These are phyloP conservation scores for Urocitellus parryii DNA, from an alignment of 2,113 vertebrate genomes.

Conservation along the genomic window DNA sequence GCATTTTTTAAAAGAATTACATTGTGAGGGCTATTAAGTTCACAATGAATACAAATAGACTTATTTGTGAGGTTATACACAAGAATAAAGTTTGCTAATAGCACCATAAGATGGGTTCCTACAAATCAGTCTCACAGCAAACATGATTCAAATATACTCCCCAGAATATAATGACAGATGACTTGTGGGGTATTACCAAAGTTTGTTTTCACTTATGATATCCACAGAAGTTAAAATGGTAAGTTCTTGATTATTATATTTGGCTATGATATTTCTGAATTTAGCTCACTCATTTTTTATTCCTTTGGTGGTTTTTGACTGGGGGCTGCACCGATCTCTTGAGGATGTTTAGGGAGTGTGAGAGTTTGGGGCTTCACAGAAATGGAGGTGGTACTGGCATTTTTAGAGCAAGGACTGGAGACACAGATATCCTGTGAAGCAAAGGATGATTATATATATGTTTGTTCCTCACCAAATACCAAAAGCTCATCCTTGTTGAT, in stretches of 20 bases:
- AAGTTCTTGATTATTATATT: neutral
- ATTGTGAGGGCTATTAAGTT: neutral
- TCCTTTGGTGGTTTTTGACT: neutral
- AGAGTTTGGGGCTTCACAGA: neutral
- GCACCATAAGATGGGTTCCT: neutral
- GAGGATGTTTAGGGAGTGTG: neutral
- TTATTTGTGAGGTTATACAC: neutral
- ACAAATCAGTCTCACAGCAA: neutral
- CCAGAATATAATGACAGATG: neutral
- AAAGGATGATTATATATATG: neutral
- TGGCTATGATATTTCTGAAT: neutral
- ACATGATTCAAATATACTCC: neutral
- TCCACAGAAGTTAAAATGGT: neutral
- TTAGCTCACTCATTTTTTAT: neutral
- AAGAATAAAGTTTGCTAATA: neutral
- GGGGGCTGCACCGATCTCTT: neutral
- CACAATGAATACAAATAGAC: neutral
- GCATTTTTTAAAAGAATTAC: neutral
- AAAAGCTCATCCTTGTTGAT: neutral
- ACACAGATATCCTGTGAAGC: conserved; percentile 17
- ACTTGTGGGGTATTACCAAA: neutral
- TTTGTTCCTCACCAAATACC: neutral
- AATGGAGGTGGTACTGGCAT: neutral
- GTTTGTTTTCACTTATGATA: neutral
- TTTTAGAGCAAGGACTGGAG: neutral